Percentiles rank a stretch among this genome's conserved stretches.
Conservation (phyloP, 2,113 vertebrate species). For the Oryzias woworae region DNA sequence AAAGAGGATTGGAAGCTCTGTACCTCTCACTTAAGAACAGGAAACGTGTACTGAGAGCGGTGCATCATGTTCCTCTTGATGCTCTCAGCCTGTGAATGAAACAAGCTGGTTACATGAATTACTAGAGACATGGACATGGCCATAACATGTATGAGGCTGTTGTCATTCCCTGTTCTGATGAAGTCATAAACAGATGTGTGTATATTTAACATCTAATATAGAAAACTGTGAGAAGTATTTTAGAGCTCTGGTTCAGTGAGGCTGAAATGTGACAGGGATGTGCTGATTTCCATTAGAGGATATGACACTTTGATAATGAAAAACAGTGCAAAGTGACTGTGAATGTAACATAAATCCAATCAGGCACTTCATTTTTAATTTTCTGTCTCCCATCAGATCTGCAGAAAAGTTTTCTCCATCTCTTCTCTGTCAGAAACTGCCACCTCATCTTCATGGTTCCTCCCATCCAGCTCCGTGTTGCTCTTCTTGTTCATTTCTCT, state of each 20-base stretch:
- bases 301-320: conserved; percentile 61
- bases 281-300: conserved; percentile 26
- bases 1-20: too few species aligned
- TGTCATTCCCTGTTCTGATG: too few species aligned
- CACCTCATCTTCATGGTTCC: conserved; percentile 27
- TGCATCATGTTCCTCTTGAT: too few species aligned
- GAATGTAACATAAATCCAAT: conserved; percentile 66
- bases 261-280: conserved; percentile 8
- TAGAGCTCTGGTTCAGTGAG: neutral
- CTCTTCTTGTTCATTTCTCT: conserved; percentile 5
- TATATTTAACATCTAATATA: too few species aligned
- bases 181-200: too few species aligned
- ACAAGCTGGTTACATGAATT: too few species aligned
- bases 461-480: conserved; percentile 25
- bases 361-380: conserved; percentile 61
- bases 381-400: conserved; percentile 37
- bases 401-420: conserved; percentile 16
- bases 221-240: too few species aligned
- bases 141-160: too few species aligned
- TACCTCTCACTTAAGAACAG: too few species aligned
- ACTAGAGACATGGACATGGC: too few species aligned
- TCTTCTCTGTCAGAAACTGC: conserved; percentile 20
- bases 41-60: too few species aligned
- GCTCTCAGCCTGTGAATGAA: too few species aligned
- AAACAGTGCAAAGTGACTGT: conserved; percentile 61